Conservation (phyloP, 1,140 invertebrate species). For the Drosophila azteca region DNA sequence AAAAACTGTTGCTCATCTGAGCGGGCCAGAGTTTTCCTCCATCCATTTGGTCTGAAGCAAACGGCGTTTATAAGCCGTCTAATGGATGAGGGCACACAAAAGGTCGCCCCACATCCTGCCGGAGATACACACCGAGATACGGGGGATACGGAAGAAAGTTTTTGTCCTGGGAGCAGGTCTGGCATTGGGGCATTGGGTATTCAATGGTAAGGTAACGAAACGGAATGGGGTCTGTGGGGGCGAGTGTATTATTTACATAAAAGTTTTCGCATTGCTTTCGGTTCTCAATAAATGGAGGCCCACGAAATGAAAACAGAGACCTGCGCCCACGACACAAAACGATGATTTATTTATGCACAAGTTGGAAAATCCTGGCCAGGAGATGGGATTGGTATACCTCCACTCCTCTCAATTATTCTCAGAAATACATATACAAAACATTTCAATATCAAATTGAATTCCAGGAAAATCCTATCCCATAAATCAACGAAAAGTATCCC, state of each 20-base stretch:
- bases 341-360: constrained; percentile 60
- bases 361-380: constrained; percentile 1
- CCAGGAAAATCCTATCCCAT: constrained; percentile 7
- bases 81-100: constrained; percentile 72
- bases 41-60: constrained; percentile 4
- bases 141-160: constrained; percentile 18
- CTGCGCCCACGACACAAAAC: constrained; percentile 15
- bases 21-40: constrained; percentile 37
- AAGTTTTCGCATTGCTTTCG: constrained; percentile 38
- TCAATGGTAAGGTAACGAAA: no score
- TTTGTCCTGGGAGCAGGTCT: constrained; percentile 13
- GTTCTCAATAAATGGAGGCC: constrained; percentile 35
- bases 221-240: not conserved
- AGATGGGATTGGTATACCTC: not conserved
- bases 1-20: no score
- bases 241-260: constrained; percentile 54
- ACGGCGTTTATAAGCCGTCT: constrained; percentile 63
- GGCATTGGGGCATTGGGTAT: not conserved
- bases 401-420: constrained; percentile 22
- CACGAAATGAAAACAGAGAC: constrained; percentile 33
- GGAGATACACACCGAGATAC: constrained; percentile 5
- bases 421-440: constrained; percentile 6
- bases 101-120: constrained; percentile 67
- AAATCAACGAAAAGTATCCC: constrained; percentile 12
- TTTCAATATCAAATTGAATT: constrained; percentile 30